phyloP scores from a whole-genome alignment of 2,113 vertebrate species.

The Chloroceryle aenea region DNA sequence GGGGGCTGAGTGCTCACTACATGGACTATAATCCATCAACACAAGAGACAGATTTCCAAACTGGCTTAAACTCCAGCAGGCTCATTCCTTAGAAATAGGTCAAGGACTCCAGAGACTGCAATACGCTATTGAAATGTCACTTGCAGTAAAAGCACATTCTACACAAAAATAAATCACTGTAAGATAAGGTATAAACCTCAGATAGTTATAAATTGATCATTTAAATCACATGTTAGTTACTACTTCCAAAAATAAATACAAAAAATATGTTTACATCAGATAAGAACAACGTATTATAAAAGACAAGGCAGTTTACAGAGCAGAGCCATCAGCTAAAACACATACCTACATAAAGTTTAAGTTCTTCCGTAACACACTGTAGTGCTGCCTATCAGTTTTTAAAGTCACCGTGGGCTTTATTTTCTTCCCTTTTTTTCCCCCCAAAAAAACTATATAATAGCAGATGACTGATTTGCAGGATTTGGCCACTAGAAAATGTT shows the following conservation, averaged over 20 bases:
- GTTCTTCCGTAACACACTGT: neutral
- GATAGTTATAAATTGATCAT: constrained; percentile 4
- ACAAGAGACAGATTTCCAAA: constrained; percentile 48
- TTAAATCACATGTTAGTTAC: neutral
- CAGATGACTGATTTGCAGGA: neutral
- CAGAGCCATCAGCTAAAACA: neutral
- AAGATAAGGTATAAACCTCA: constrained; percentile 8
- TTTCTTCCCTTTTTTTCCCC: no score
- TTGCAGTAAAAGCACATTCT: neutral
- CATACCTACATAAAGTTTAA: neutral
- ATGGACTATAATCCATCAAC: constrained; percentile 27
- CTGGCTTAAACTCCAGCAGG: neutral
- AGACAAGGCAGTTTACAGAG: neutral
- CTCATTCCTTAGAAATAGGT: constrained; percentile 21
- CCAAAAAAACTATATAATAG: neutral
- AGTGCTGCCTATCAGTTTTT: neutral
- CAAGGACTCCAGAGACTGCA: constrained; percentile 31
- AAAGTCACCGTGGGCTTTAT: neutral
- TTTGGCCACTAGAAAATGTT: neutral
- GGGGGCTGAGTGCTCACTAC: constrained; percentile 27
- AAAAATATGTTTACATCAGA: neutral
- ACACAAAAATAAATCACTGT: constrained; percentile 29
- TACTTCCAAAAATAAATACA: neutral
- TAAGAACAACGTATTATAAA: neutral
- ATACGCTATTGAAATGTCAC: constrained; percentile 4